Base-by-base conservation (phyloP, 2,797 vertebrate species). In the Syngnathus rostellatus region DNA sequence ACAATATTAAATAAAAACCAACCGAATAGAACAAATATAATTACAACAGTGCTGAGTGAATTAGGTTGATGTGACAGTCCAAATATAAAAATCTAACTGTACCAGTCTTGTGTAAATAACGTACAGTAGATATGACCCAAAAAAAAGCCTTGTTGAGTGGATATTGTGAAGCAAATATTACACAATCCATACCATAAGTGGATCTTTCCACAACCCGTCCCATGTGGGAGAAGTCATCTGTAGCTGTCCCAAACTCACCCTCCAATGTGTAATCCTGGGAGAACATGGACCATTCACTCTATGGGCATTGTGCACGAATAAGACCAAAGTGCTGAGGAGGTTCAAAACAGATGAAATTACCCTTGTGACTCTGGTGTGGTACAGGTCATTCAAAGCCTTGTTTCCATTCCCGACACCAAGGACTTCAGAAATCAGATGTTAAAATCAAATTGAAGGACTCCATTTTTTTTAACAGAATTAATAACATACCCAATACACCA, bases 181-280 rank as follows among this genome's bases (percentile, higher is more conserved):
- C 39, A 16, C 6, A 53, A 59, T 2, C 62, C 65, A 1, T 81
- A 99, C 97, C 91, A 1, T 92, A 97, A 0, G 95, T 97, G 0
- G 94, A 92, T 81, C 90, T 94, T 86, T 99, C 97, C 53, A 98
- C 68, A 66, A 95, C 78, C 63, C 81, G 89, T 68, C 95, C 94
- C 0, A 68, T 86, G 70, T 93, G 86, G 40, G 92, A 87, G 81
- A 97, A 98, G 82, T 96, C 87, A 17, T 93, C 86, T 0, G 95
- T 94, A 60, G 95, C 95, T 68, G 81, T 93, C 67, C 97, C 96
- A 72, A 99, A 93, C 70, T 91, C 83, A 9, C 95, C 94, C 1
- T 91, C 83, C 11, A 99, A 64, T 0, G 89, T 95, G 78, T 99
- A 99, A 69, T 93, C 93, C 96, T 99, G 77, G 19, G 73, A 72